Percentiles rank a stretch among this genome's conserved stretches.
phyloP scores from a whole-genome alignment of 2,797 vertebrate genomes.

The Schizopygopsis pylzovi region DNA sequence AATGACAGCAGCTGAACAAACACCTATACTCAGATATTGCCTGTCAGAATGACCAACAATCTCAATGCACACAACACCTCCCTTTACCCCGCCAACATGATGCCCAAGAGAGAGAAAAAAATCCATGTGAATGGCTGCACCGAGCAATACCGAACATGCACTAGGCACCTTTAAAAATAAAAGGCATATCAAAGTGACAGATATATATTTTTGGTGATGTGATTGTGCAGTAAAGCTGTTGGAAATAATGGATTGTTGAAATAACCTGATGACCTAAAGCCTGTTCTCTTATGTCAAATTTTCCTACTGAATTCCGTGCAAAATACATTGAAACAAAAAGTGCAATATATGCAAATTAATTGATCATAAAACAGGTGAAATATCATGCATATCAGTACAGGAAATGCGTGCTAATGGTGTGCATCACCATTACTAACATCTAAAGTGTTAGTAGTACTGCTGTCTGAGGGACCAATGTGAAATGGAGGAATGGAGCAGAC shows the following conservation, averaged over 20 bases:
- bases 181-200: slow-evolving; percentile 18
- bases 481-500: slow-evolving; percentile 12
- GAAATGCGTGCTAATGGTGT: neutral
- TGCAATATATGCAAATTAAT: neutral
- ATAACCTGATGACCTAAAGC: neutral
- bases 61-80: slow-evolving; percentile 3
- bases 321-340: neutral
- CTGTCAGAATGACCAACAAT: slow-evolving; percentile 26
- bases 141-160: neutral
- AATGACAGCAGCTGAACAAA: slow-evolving; percentile 50
- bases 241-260: neutral
- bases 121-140: neutral
- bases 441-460: neutral
- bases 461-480: neutral
- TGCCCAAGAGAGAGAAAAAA: neutral
- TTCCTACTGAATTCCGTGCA: neutral
- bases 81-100: slow-evolving; percentile 12
- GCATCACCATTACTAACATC: neutral
- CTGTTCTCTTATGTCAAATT: neutral
- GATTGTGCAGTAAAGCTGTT: neutral
- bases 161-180: neutral
- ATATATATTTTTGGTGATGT: slow-evolving; percentile 24
- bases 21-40: slow-evolving; percentile 31
- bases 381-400: neutral
- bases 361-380: neutral